Evolutionary conservation across 2,888 invertebrate genomes (phyloP).

Genomic region (Hipparchia semele): DNA sequence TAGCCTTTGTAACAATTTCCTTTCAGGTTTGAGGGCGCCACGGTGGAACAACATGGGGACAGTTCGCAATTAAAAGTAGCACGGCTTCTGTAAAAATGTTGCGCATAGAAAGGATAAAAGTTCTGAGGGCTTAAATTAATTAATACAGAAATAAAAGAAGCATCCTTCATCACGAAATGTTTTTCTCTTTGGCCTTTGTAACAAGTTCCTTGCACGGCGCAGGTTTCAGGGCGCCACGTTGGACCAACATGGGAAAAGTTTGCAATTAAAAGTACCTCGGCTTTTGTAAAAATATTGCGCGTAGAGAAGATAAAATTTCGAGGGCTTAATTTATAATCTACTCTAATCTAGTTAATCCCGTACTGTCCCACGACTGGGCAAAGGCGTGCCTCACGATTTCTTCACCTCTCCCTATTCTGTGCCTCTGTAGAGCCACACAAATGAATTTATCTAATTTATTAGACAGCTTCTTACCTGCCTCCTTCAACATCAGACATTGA

Average conservation of each 20-base stretch:
- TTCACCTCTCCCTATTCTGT: no score
- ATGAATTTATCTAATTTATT: no score
- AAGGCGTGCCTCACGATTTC: no score
- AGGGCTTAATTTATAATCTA: not conserved
- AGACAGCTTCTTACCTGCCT: no score
- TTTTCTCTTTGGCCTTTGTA: constrained; percentile 17
- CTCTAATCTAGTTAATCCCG: no score
- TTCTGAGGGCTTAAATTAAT: not conserved
- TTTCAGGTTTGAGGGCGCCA: constrained; percentile 12
- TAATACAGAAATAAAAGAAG: constrained; percentile 23
- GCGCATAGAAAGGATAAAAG: not conserved
- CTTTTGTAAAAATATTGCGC: not conserved
- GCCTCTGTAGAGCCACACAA: no score
- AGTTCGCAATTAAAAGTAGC: not conserved
- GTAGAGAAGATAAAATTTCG: not conserved
- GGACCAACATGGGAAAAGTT: not conserved
- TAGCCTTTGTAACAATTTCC: constrained; percentile 14
- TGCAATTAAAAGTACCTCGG: not conserved
- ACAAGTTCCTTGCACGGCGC: constrained; percentile 4
- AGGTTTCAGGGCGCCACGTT: constrained; percentile 1
- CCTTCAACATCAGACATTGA: no score
- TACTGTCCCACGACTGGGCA: no score
- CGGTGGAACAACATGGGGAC: not conserved
- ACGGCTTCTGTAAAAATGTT: not conserved
- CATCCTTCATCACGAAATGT: constrained; percentile 25